Conservation (phyloP, 2,888 invertebrate genomes). For the Tricholauxania praeusta region DNA sequence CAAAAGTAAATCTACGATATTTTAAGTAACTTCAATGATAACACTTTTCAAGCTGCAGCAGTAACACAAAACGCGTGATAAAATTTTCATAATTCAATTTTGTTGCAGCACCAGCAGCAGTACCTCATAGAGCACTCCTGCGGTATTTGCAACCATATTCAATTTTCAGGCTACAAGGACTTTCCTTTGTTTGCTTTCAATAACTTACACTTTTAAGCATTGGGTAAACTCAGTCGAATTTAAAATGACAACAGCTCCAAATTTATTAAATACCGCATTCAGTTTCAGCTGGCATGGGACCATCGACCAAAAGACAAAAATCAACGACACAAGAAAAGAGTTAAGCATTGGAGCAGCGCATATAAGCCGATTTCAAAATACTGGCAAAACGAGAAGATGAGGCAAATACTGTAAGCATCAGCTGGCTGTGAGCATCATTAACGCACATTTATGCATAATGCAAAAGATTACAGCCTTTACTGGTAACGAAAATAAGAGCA, state of each 20-base stretch:
- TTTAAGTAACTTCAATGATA: too few relatives aligned
- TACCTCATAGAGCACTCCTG: neutral
- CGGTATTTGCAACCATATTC: neutral
- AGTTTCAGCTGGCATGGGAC: neutral
- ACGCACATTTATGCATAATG: slow-evolving; percentile 16
- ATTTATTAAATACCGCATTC: neutral
- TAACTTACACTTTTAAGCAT: too few relatives aligned
- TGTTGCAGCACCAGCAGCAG: slow-evolving; percentile 3
- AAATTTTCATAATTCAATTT: slow-evolving; percentile 11
- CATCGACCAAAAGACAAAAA: too few relatives aligned
- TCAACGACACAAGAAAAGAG: neutral
- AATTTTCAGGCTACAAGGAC: neutral
- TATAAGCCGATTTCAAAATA: neutral
- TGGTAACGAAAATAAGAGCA: too few relatives aligned
- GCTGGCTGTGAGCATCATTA: neutral
- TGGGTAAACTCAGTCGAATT: too few relatives aligned
- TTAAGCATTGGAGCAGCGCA: neutral
- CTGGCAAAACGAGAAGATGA: too few relatives aligned
- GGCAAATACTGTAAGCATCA: neutral
- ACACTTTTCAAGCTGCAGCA: too few relatives aligned
- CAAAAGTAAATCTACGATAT: too few relatives aligned
- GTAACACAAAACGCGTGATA: neutral
- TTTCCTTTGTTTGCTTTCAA: too few relatives aligned
- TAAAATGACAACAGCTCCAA: too few relatives aligned
- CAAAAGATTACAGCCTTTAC: too few relatives aligned